These are phyloP conservation scores for Pyrocephalus nanus DNA, from an alignment of 2,797 vertebrate species.

Conservation along the genomic window DNA sequence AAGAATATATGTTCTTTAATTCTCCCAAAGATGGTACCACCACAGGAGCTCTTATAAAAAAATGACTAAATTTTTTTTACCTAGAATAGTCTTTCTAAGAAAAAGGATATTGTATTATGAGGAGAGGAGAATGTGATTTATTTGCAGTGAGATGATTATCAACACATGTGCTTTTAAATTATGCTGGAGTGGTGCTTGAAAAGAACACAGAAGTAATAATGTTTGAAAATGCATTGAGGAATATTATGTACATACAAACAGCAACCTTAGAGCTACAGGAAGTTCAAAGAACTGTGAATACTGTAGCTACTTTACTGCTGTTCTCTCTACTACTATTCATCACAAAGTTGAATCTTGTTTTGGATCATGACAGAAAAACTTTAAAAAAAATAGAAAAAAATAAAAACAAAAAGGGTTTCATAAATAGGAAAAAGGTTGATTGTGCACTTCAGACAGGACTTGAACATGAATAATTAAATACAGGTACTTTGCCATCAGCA, in stretches of 20 bases:
- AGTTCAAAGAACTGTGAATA: not conserved
- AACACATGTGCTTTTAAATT: not conserved
- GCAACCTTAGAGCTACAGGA: not conserved
- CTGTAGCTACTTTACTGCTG: not conserved
- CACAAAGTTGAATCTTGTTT: not conserved
- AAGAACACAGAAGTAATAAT: not conserved
- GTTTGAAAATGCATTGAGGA: not conserved
- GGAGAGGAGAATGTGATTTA: not conserved
- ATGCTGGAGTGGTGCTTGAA: not conserved
- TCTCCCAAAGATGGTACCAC: not conserved
- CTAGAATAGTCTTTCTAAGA: not conserved
- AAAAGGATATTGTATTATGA: not conserved
- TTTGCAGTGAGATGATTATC: not conserved
- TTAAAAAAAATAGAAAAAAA: not conserved
- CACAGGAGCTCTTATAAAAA: not conserved
- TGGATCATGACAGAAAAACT: not conserved
- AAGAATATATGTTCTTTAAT: not conserved
- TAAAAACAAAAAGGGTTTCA: not conserved
- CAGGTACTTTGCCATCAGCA: not conserved
- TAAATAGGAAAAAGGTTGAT: not conserved
- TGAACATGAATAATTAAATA: conserved; percentile 34
- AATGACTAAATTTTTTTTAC: not conserved
- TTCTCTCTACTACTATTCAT: not conserved
- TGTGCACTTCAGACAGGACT: not conserved
- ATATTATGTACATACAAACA: not conserved